Conservation (phyloP, 2,797 vertebrate species). For the Sylvia borin region DNA sequence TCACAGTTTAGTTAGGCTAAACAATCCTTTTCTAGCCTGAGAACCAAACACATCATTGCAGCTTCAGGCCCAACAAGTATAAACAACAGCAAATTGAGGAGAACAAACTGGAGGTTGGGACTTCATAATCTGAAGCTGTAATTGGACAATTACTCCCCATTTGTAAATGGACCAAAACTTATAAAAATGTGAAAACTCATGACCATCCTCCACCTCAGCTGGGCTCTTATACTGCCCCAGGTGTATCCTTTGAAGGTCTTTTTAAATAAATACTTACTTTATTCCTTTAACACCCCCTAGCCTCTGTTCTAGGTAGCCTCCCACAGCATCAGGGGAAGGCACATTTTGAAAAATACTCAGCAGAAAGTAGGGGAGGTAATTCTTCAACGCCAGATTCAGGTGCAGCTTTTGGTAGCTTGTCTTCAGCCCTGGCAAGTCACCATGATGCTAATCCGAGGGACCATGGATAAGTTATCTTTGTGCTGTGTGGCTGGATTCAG, state of each 20-base stretch:
- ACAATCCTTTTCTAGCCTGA: background rate
- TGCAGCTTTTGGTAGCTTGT: background rate
- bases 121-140: no score
- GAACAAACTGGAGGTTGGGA: no score
- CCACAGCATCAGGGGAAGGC: background rate
- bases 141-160: no score
- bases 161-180: background rate
- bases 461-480: rapidly evolving
- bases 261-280: background rate
- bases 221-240: background rate
- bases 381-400: background rate
- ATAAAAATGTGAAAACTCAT: background rate
- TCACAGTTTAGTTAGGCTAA: background rate
- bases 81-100: no score
- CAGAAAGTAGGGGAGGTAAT: background rate
- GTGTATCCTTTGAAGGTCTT: background rate
- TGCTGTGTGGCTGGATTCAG: background rate
- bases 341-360: background rate
- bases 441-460: background rate
- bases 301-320: background rate
- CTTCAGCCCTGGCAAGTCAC: background rate
- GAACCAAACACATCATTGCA: no score
- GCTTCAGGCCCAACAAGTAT: no score
- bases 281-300: background rate
- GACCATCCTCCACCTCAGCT: background rate